phyloP scores from a whole-genome alignment of 2,888 invertebrate species.

The Eupithecia insigniata region DNA sequence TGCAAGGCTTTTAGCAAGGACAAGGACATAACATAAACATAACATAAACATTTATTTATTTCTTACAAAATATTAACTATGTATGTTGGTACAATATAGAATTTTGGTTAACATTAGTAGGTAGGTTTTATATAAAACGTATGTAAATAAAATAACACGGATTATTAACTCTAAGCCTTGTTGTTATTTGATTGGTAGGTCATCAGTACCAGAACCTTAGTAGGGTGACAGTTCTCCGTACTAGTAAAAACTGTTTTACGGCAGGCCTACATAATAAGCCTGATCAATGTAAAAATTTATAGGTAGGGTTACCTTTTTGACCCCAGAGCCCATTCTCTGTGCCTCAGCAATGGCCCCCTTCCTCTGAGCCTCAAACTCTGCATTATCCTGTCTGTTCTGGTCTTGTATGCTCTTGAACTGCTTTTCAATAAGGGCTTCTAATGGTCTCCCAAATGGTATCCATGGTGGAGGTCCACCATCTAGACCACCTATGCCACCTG shows the following conservation, averaged over 20 bases:
- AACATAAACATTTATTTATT: too few species aligned
- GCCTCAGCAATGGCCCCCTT: constrained; percentile 96
- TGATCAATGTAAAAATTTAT: background rate
- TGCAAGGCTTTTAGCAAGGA: background rate
- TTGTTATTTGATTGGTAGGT: too few species aligned
- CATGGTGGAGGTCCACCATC: constrained; percentile 95
- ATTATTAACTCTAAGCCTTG: too few species aligned
- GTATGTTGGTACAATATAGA: too few species aligned
- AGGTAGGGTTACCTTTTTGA: constrained; percentile 77
- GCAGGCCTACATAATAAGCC: background rate
- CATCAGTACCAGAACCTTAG: too few species aligned
- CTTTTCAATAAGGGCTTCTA: constrained; percentile 85
- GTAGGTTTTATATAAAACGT: too few species aligned
- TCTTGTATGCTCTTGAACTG: constrained; percentile 88
- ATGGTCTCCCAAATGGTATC: constrained; percentile 94
- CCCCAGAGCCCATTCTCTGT: constrained; percentile 83
- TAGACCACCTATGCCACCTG: constrained; percentile 81
- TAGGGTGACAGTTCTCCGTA: too few species aligned
- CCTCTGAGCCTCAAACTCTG: constrained; percentile 94
- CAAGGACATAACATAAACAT: too few species aligned
- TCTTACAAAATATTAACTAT: too few species aligned
- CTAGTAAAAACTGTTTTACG: too few species aligned
- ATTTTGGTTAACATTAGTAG: too few species aligned
- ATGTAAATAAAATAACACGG: too few species aligned
- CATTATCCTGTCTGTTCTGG: constrained; percentile 88